Evolutionary conservation across 2,797 vertebrate species (phyloP), one percentile per base, ranked within the genome.

Genomic region (Arctocebus calabarensis): DNA sequence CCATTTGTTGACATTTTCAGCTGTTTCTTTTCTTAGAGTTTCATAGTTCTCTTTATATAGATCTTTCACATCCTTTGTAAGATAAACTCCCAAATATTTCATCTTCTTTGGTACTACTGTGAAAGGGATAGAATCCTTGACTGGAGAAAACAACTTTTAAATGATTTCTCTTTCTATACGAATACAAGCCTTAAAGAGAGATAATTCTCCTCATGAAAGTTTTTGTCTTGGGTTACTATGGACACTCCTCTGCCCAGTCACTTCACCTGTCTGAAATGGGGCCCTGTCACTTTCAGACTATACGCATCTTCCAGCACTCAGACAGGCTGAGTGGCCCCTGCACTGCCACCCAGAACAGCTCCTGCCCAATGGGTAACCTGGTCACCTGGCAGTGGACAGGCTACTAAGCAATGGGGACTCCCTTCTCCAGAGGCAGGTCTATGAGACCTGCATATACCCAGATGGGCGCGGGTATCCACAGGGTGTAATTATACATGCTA

Each of bases 291-390:
- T 43, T 40, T 37, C 59, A 34, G 29, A 23, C 70, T 40, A 10
- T 1, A 55, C 3, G 5, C 29, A 23, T 8, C 64, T 81, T 85
- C 78, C 0, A 1, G 57, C 0, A 1, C 27, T 45, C n/a, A 3
- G 5, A 4, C 1, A 23, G 0, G 0, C 13, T 1, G 32, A 29
- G 16, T 11, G 34, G n/a, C 27, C 20, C 0, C 22, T 5, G 43
- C 7, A 13, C 37, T 29, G 20, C 20, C 27, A n/a, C 11, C 61
- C 37, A 11, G 59, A 0, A 19, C 29, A 52, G 34, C 6, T 32
- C 66, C 59, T 32, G 59, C 16, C 27, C 66, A 20, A 17, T 7
- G 68, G 73, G 57, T 34, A 43, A 83, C 32, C 13, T 5, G n/a
- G 73, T 14, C 22, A n/a, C 64, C 27, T 23, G 62, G 68, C 61